phyloP scores from a whole-genome alignment of 2,113 vertebrate species.

The Aramus guarauna region DNA sequence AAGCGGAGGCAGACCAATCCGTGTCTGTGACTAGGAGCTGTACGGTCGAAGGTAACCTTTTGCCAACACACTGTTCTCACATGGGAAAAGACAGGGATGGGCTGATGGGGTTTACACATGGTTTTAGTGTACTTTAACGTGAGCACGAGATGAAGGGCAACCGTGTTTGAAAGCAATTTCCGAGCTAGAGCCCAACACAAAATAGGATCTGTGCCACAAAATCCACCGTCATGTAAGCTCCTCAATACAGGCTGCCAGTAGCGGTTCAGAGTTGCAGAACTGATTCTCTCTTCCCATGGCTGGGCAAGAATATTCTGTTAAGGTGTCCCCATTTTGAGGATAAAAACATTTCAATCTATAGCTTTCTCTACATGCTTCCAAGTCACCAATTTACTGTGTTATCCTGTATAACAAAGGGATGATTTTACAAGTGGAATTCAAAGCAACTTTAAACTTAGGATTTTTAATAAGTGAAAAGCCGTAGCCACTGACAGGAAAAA shows the following conservation, averaged over 20 bases:
- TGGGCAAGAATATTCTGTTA: neutral
- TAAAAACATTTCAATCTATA: neutral
- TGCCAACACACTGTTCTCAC: neutral
- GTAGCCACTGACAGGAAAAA: neutral
- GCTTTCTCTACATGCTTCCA: neutral
- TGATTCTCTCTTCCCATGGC: neutral
- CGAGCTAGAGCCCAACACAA: neutral
- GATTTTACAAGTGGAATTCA: neutral
- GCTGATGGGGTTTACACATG: neutral
- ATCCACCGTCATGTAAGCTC: neutral
- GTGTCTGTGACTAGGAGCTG: neutral
- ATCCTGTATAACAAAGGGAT: neutral
- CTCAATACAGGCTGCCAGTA: neutral
- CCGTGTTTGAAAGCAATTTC: neutral
- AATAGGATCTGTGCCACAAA: accelerated
- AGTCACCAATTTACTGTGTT: neutral
- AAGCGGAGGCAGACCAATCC: neutral
- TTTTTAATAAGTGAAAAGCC: neutral
- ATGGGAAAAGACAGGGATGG: accelerated
- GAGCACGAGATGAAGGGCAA: neutral
- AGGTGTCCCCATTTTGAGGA: neutral
- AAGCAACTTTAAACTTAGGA: accelerated
- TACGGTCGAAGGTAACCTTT: neutral
- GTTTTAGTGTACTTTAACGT: accelerated
- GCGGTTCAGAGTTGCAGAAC: neutral